Evolutionary conservation across 2,113 vertebrate species (phyloP).

Genomic region (Enhydra lutris): DNA sequence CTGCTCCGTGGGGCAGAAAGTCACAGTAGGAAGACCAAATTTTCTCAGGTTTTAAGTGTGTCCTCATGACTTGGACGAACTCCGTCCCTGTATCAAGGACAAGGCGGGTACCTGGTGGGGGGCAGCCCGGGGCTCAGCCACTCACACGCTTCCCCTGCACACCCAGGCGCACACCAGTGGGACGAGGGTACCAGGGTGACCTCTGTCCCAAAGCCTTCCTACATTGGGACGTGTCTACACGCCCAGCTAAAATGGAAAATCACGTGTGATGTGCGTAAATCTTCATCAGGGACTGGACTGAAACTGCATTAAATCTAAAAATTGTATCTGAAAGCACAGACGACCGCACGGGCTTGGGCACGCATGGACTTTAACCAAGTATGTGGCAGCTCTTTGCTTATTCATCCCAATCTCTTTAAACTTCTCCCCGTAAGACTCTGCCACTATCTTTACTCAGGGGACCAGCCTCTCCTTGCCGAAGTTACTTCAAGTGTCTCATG

Average conservation of each 20-base stretch:
- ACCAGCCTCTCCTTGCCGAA: fast-evolving
- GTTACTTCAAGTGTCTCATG: fast-evolving
- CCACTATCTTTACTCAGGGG: fast-evolving
- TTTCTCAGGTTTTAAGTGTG: fast-evolving
- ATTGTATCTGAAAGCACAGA: neutral
- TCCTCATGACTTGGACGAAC: neutral
- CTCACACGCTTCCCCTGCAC: fast-evolving
- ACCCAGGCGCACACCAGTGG: fast-evolving
- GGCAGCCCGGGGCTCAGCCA: fast-evolving
- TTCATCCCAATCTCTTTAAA: neutral
- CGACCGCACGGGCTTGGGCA: fast-evolving
- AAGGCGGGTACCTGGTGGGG: neutral
- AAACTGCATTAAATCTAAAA: too few species aligned
- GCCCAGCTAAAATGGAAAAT: fast-evolving
- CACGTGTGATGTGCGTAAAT: neutral
- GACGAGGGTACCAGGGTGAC: fast-evolving
- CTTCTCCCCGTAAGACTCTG: fast-evolving
- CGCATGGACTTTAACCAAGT: fast-evolving
- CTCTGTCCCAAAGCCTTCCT: fast-evolving
- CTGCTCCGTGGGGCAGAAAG: neutral
- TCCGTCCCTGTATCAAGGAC: fast-evolving
- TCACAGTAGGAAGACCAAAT: fast-evolving
- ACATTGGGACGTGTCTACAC: fast-evolving
- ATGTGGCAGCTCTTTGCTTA: fast-evolving
- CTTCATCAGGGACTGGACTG: neutral